phyloP scores from a whole-genome alignment of 2,888 invertebrate genomes.

The Ditula angustiorana region DNA sequence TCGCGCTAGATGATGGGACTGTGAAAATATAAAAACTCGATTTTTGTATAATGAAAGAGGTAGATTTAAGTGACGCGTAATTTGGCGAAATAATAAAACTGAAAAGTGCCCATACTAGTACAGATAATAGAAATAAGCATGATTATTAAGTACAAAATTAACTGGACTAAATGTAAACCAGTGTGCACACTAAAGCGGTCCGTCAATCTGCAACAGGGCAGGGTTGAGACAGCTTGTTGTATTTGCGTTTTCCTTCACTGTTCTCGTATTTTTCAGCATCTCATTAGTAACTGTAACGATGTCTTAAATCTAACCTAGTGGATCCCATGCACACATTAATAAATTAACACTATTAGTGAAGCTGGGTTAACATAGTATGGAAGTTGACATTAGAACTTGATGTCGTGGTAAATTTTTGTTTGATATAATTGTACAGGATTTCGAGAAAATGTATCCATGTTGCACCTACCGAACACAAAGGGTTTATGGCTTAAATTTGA shows the following conservation, averaged over 20 bases:
- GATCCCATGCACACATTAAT: conserved; percentile 59
- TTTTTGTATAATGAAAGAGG: no score
- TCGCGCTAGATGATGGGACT: background rate
- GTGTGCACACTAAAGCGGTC: conserved; percentile 69
- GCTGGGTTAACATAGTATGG: conserved; percentile 47
- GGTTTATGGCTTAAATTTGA: conserved; percentile 23
- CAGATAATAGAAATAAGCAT: background rate
- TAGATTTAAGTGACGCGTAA: background rate
- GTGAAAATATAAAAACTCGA: background rate
- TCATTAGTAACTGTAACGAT: conserved; percentile 55
- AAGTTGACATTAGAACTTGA: conserved; percentile 49
- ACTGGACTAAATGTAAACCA: conserved; percentile 83
- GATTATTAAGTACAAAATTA: conserved; percentile 34
- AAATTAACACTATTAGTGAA: conserved; percentile 48
- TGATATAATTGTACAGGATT: conserved; percentile 31
- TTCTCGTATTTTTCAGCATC: conserved; percentile 57
- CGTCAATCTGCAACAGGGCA: conserved; percentile 57
- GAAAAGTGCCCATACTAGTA: background rate
- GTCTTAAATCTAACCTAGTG: conserved; percentile 50
- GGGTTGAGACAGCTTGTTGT: conserved; percentile 79
- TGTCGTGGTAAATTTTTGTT: conserved; percentile 46
- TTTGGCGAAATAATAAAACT: background rate
- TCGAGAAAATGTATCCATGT: conserved; percentile 49
- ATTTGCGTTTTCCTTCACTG: conserved; percentile 79
- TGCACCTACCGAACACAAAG: conserved; percentile 42